A percentile compares a stretch with the other conserved stretches of the same genome.
phyloP scores from a whole-genome alignment of 2,113 vertebrate genomes.

The Mola mola region DNA sequence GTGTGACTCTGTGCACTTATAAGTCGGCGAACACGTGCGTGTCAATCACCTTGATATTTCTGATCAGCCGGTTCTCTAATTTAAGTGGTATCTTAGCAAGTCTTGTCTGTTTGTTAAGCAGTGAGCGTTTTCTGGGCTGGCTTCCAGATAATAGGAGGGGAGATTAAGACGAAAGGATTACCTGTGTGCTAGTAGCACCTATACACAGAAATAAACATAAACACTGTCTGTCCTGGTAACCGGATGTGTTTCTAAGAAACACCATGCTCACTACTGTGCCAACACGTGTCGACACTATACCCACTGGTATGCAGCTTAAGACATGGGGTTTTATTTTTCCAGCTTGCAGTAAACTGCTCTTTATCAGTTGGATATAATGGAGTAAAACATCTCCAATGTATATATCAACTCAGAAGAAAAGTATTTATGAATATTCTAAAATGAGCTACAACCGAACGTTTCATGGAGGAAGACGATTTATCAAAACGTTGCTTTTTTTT shows the following conservation, averaged over 20 bases:
- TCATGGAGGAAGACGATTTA: constrained; percentile 2
- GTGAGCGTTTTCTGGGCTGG: constrained; percentile 72
- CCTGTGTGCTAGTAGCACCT: constrained; percentile 22
- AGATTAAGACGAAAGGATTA: constrained; percentile 48
- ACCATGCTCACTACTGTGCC: not conserved
- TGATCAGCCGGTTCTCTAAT: constrained; percentile 23
- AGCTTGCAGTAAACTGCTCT: constrained; percentile 17
- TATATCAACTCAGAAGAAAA: no score
- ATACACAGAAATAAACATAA: constrained; percentile 45
- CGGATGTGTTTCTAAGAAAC: constrained; percentile 52
- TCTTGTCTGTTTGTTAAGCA: constrained; percentile 33
- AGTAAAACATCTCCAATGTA: constrained; percentile 13
- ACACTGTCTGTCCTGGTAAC: constrained; percentile 51
- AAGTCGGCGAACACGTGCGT: not conserved
- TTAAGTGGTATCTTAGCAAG: constrained; percentile 8
- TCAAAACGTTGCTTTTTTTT: constrained; percentile 2
- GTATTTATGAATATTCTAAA: no score
- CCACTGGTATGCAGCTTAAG: constrained; percentile 16
- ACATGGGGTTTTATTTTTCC: constrained; percentile 20
- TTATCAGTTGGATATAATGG: constrained; percentile 9
- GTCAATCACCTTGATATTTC: not conserved
- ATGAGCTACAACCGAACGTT: constrained; percentile 11
- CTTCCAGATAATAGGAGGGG: constrained; percentile 36
- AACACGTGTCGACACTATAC: not conserved
- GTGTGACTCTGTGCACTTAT: not conserved